A percentile compares a stretch with the other conserved stretches of the same genome.
Evolutionary conservation across 2,888 invertebrate genomes (phyloP).

Genomic region (Balanococcus diminutus): DNA sequence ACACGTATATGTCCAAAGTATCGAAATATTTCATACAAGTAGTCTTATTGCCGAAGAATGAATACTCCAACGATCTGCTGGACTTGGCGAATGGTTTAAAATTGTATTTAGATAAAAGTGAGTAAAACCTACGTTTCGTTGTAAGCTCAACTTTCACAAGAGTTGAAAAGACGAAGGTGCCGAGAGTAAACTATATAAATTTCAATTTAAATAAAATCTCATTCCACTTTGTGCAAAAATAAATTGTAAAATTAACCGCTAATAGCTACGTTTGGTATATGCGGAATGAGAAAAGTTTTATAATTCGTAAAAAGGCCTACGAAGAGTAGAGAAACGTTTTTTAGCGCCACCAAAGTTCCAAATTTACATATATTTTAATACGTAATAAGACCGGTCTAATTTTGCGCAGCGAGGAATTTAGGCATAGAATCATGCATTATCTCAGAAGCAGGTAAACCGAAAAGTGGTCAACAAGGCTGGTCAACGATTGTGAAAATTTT

Average conservation of each 20-base stretch:
- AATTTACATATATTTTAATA: background rate
- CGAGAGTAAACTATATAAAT: too few relatives aligned
- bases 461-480: background rate
- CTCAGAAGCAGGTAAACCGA: background rate
- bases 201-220: background rate
- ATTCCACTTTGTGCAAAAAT: background rate
- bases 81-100: background rate
- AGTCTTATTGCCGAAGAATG: background rate
- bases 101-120: background rate
- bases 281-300: too few relatives aligned
- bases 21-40: background rate
- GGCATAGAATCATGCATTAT: background rate
- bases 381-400: background rate
- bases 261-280: background rate
- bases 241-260: background rate
- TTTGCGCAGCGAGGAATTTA: background rate
- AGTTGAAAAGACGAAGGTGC: too few relatives aligned
- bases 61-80: background rate
- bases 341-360: background rate
- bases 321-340: background rate
- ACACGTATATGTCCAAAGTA: background rate
- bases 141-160: too few relatives aligned
- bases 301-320: background rate
- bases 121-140: too few relatives aligned
- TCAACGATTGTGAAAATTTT: background rate